Evolutionary conservation across 2,888 invertebrate genomes (phyloP).

Genomic region (Selenia dentaria): DNA sequence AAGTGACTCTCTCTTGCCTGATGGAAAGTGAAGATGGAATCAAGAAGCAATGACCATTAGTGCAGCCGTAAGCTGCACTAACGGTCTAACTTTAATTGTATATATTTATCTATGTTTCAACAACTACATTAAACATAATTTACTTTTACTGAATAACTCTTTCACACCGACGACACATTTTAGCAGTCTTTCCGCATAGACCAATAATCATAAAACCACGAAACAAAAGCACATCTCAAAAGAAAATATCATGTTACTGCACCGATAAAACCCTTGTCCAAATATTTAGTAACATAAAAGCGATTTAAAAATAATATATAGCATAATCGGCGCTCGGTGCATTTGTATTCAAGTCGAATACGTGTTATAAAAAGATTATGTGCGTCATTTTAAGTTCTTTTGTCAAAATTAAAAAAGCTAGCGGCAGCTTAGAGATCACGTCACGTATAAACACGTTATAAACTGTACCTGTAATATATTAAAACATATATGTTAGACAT

Average conservation of each 20-base stretch:
- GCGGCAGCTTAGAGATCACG: slow-evolving; percentile 62
- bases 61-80: too few relatives aligned
- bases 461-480: slow-evolving; percentile 74
- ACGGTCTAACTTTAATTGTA: too few relatives aligned
- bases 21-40: too few relatives aligned
- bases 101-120: too few relatives aligned
- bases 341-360: slow-evolving; percentile 75
- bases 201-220: slow-evolving; percentile 71
- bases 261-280: slow-evolving; percentile 79
- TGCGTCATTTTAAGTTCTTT: slow-evolving; percentile 75
- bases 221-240: slow-evolving; percentile 63
- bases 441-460: slow-evolving; percentile 77
- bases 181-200: slow-evolving; percentile 78
- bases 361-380: slow-evolving; percentile 74
- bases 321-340: slow-evolving; percentile 69
- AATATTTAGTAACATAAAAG: slow-evolving; percentile 82
- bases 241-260: slow-evolving; percentile 80
- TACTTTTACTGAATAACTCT: too few relatives aligned
- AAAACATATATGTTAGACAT: slow-evolving; percentile 56
- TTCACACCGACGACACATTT: too few relatives aligned
- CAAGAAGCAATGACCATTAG: too few relatives aligned
- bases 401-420: slow-evolving; percentile 72
- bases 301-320: slow-evolving; percentile 79
- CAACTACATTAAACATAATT: too few relatives aligned
- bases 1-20: too few relatives aligned